Evolutionary conservation across 2,113 vertebrate species (phyloP).

Genomic region (Scytalopus superciliaris): DNA sequence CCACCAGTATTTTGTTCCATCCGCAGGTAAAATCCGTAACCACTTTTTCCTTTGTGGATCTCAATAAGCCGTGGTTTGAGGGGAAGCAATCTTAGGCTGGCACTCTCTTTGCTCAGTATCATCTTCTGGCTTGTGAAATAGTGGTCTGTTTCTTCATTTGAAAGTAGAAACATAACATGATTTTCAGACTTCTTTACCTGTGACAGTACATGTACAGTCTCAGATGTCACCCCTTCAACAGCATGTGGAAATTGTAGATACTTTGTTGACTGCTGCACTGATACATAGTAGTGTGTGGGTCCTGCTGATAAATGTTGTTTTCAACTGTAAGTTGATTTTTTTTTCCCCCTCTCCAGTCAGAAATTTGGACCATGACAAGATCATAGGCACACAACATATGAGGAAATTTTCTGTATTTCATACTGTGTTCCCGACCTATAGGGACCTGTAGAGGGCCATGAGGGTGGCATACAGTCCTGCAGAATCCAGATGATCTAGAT

Average conservation of each 20-base stretch:
- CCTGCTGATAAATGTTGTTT: background rate
- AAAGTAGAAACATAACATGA: conserved; percentile 82
- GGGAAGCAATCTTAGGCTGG: conserved; percentile 79
- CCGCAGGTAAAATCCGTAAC: conserved; percentile 88
- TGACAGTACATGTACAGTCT: background rate
- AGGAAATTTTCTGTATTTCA: background rate
- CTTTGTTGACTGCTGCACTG: background rate
- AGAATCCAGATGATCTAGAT: background rate
- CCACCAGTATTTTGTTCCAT: conserved; percentile 70
- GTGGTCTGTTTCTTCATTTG: conserved; percentile 80
- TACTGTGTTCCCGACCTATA: background rate
- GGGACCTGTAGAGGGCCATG: background rate
- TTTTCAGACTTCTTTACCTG: conserved; percentile 82
- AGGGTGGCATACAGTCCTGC: background rate
- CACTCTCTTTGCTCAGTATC: conserved; percentile 69
- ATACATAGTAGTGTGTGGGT: background rate
- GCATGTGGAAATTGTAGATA: background rate
- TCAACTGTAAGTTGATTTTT: background rate
- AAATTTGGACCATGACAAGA: background rate
- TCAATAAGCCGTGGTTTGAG: conserved; percentile 77
- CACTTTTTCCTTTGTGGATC: conserved; percentile 76
- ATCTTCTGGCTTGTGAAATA: conserved; percentile 72
- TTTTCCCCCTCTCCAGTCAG: fast-evolving
- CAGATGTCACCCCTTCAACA: background rate
- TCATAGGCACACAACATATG: background rate